phyloP scores from a whole-genome alignment of 2,888 invertebrate species.

The Selenia dentaria region DNA sequence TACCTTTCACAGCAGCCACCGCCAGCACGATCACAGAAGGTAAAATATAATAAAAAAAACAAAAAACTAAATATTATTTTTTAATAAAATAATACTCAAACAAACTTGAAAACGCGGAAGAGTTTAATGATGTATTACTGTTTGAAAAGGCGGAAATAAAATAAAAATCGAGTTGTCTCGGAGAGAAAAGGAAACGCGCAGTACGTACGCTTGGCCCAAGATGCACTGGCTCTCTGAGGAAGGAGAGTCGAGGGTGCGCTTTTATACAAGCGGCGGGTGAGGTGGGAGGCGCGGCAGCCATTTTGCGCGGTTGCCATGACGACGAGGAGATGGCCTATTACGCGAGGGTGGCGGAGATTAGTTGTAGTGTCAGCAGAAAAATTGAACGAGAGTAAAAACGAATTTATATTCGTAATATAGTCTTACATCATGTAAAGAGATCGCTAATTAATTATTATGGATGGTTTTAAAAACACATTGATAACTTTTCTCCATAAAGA shows the following conservation, averaged over 20 bases:
- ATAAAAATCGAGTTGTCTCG: constrained; percentile 49
- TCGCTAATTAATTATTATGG: too few relatives aligned
- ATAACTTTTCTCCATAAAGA: too few relatives aligned
- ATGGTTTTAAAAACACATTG: too few relatives aligned
- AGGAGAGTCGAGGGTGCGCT: constrained; percentile 54
- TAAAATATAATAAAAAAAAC: constrained; percentile 43
- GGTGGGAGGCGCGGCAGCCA: constrained; percentile 68
- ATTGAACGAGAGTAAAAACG: constrained; percentile 34
- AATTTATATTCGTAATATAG: too few relatives aligned
- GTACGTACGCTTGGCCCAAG: constrained; percentile 50
- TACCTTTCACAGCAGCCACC: constrained; percentile 52
- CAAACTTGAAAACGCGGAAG: constrained; percentile 19
- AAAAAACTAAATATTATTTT: constrained; percentile 5
- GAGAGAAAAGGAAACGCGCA: constrained; percentile 47
- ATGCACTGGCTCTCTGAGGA: constrained; percentile 74
- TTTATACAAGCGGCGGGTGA: constrained; percentile 64
- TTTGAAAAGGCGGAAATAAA: constrained; percentile 30
- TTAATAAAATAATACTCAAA: constrained; percentile 35
- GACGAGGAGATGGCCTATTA: constrained; percentile 84
- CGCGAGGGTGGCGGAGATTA: constrained; percentile 82
- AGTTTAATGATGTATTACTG: constrained; percentile 10
- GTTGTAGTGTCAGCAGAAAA: constrained; percentile 66
- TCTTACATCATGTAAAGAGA: too few relatives aligned
- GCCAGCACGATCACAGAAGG: constrained; percentile 49
- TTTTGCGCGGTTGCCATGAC: constrained; percentile 74